phyloP scores from a whole-genome alignment of 1,140 invertebrate species.

The Aphelenchoides besseyi region DNA sequence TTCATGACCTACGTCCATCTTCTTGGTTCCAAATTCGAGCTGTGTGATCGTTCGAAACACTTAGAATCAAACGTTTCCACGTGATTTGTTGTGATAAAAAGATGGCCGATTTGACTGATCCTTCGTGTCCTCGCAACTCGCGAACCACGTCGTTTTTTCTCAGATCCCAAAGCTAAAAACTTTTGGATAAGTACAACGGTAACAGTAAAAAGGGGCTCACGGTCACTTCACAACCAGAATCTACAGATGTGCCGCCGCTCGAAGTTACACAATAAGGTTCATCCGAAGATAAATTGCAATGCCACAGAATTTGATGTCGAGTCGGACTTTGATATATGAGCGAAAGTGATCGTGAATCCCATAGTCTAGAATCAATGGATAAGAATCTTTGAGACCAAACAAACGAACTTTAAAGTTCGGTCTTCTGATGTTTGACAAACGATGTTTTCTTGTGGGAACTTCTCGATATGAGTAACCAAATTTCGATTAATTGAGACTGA shows the following conservation, averaged over 20 bases:
- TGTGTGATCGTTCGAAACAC: constrained; percentile 41
- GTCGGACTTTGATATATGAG: constrained; percentile 37
- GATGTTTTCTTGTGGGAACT: constrained; percentile 29
- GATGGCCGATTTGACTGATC: constrained; percentile 33
- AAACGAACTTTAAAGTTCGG: constrained; percentile 27
- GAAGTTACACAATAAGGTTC: constrained; percentile 32
- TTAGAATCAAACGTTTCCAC: constrained; percentile 43
- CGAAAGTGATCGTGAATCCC: constrained; percentile 37
- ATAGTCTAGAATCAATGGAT: constrained; percentile 29
- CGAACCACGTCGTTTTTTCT: constrained; percentile 34
- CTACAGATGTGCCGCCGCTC: constrained; percentile 31
- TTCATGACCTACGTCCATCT: constrained; percentile 32
- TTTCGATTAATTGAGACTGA: neutral
- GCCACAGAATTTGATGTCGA: constrained; percentile 24
- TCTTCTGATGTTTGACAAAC: constrained; percentile 45
- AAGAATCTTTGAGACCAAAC: neutral
- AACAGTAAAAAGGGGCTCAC: constrained; percentile 23
- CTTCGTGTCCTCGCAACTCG: constrained; percentile 48
- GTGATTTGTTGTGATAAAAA: constrained; percentile 45
- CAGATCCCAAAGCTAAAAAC: constrained; percentile 40
- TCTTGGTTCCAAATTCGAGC: constrained; percentile 38
- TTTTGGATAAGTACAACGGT: constrained; percentile 7
- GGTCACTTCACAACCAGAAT: constrained; percentile 40
- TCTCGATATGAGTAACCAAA: constrained; percentile 40
- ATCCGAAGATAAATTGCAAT: constrained; percentile 33